Evolutionary conservation across 1,140 invertebrate genomes (phyloP).

Genomic region (Nephila pilipes): DNA sequence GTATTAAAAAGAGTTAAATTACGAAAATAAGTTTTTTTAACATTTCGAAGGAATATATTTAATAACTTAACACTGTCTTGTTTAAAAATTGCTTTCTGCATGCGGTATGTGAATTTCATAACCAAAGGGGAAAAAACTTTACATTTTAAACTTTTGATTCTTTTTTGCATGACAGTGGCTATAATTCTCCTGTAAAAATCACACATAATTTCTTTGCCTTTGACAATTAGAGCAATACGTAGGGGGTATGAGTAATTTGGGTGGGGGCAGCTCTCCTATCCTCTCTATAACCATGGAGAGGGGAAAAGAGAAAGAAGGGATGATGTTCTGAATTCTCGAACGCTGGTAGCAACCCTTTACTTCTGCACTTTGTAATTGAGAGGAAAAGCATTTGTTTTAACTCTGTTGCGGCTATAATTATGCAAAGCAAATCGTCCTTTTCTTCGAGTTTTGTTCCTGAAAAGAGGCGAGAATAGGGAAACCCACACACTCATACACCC

Average conservation of each 20-base stretch:
- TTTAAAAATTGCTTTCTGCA: not conserved
- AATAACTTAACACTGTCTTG: not conserved
- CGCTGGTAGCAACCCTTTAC: constrained; percentile 55
- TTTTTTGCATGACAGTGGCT: constrained; percentile 38
- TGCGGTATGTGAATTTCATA: not conserved
- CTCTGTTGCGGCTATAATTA: constrained; percentile 64
- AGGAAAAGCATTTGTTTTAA: constrained; percentile 67
- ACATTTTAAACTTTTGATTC: not conserved
- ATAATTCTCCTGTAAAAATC: not conserved
- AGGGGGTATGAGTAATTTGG: constrained; percentile 8
- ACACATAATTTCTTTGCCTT: constrained; percentile 15
- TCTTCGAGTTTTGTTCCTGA: constrained; percentile 37
- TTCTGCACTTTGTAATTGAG: constrained; percentile 62
- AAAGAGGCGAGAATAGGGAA: not conserved
- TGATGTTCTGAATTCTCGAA: not conserved
- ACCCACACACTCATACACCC: not conserved
- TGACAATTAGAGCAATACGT: constrained; percentile 22
- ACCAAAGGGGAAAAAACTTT: not conserved
- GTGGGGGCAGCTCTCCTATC: not conserved
- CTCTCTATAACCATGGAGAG: not conserved
- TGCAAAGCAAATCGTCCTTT: constrained; percentile 65
- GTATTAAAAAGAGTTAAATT: too few species aligned
- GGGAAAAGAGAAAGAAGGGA: not conserved
- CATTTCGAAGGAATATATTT: not conserved
- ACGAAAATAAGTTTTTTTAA: not conserved